Conservation (phyloP, 2,797 vertebrate species). For the Cirrhinus mrigala region DNA sequence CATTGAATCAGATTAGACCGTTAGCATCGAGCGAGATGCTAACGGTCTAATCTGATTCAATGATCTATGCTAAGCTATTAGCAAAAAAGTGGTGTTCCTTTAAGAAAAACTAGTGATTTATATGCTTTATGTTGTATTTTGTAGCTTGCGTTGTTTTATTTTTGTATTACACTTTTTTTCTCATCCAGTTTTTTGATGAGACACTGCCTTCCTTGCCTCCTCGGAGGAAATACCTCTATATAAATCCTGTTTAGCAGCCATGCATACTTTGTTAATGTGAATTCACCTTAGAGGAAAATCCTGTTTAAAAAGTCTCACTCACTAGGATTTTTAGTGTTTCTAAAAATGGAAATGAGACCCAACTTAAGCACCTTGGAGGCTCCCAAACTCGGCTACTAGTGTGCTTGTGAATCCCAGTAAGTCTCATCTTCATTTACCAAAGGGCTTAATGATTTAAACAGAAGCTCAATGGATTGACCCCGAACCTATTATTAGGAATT, state of each 20-base stretch:
- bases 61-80: no score
- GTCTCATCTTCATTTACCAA: slow-evolving; percentile 47
- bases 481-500: slow-evolving; percentile 47
- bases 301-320: not conserved
- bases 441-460: slow-evolving; percentile 40
- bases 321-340: slow-evolving; percentile 9
- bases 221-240: not conserved
- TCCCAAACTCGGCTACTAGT: slow-evolving; percentile 1
- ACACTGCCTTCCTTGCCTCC: no score
- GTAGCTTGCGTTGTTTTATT: no score
- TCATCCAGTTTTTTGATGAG: no score
- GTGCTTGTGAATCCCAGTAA: not conserved
- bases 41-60: no score
- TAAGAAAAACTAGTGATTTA: no score
- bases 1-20: no score
- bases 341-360: slow-evolving; percentile 23
- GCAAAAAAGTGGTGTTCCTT: no score
- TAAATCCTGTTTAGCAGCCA: not conserved
- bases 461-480: slow-evolving; percentile 24
- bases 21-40: no score
- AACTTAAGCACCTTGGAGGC: not conserved
- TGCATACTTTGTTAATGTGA: not conserved
- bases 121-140: no score
- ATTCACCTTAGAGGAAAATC: slow-evolving; percentile 14
- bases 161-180: no score